These are phyloP conservation scores for Cryptus armator DNA, from an alignment of 2,888 invertebrate species.

Conservation along the genomic window DNA sequence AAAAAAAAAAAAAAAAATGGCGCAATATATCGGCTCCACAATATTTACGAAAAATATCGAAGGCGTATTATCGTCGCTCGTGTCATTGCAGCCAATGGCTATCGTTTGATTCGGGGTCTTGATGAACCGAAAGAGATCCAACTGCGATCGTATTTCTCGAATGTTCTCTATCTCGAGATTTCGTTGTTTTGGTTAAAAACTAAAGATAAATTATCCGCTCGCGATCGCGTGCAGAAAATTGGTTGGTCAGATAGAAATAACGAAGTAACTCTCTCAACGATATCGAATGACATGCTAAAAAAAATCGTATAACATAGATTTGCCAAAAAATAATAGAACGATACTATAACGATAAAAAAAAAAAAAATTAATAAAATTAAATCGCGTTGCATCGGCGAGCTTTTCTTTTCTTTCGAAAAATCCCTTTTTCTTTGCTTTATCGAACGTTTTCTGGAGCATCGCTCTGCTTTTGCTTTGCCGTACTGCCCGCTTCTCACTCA, in stretches of 20 bases:
- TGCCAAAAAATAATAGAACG: neutral
- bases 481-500: constrained; percentile 9
- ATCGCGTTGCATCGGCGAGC: neutral
- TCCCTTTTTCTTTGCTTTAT: neutral
- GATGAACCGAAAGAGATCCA: too few species aligned
- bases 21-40: too few species aligned
- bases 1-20: too few species aligned
- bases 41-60: too few species aligned
- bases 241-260: neutral
- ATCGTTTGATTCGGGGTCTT: too few species aligned
- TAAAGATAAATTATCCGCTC: too few species aligned
- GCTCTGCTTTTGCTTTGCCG: neutral
- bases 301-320: neutral
- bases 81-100: too few species aligned
- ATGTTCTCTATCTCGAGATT: too few species aligned
- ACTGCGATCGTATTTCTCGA: too few species aligned
- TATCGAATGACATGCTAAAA: neutral
- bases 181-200: too few species aligned
- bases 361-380: neutral
- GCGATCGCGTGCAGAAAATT: too few species aligned
- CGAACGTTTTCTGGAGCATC: constrained; percentile 8
- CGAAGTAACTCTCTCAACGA: constrained; percentile 6
- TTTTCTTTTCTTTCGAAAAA: neutral
- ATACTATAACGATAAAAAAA: neutral
- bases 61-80: too few species aligned